Evolutionary conservation across 2,113 vertebrate species (phyloP), one percentile per base, ranked within the genome.

Genomic region (Datnioides undecimradiatus): DNA sequence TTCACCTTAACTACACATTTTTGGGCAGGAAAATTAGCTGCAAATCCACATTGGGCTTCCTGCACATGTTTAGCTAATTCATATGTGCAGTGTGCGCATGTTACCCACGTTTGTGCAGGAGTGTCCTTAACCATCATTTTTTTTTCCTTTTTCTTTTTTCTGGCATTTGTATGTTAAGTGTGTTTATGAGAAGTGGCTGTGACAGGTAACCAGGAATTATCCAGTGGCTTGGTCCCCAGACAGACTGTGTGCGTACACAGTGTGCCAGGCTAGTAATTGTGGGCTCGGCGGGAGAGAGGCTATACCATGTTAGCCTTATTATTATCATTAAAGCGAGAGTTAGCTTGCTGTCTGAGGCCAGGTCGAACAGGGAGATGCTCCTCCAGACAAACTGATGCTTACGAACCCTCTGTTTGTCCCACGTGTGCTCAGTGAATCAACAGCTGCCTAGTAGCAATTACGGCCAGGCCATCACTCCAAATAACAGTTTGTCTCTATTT

Each of bases 161-260:
- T 45, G 31, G 60, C 58, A 82, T 87, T 80, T 78, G 65, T 86
- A 70, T 79, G 78, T 70, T 71, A 90, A 87, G 75, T 79, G 89
- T 88, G 89, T 92, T 92, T 93, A 85, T 88, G 88, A 88, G 87
- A 90, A 86, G 89, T 87, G 90, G 67, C 83, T 87, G 84, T 43
- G 38, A 79, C 89, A 91, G 93, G 93, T 94, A 95, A 95, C 92
- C 89, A 89, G 67, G 87, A 91, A 95, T 95, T 95, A 94, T 91
- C 84, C 78, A 49, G 91, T 86, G 90, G 90, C 90, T 89, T 88
- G 87, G 66, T 89, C 91, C 85, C 91, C 91, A 95, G 94, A 95
- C 94, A 93, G 94, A 87, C 89, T 86, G 88, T 89, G 87, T 88
- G 89, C 91, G 91, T 90, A 92, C 80, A 79, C 89, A 90, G 88